Evolutionary conservation across 2,888 invertebrate genomes (phyloP), one percentile per base, ranked within the genome.

Genomic region (Ophion slaviceki): DNA sequence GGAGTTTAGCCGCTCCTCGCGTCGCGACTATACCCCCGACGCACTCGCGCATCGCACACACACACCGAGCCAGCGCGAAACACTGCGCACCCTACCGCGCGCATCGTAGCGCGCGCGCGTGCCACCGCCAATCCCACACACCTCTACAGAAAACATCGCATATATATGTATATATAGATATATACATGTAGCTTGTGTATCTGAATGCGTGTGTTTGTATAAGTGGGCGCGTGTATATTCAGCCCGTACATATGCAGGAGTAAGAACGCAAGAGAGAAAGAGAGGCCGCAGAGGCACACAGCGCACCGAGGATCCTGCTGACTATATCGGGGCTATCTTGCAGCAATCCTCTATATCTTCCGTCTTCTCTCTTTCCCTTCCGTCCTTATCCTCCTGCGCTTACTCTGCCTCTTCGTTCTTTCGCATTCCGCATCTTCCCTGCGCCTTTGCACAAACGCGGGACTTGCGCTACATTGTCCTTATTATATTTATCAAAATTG

Each of bases 1-100:
- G 47, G 67, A 80, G 80, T 80, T 77, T 85, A 76, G 85, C 85
- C 85, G 85, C 85, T 85, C 82, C 85, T 85, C 80, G 66, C 47
- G 47, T 47, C 47, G 74, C 61, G 80, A 74, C 80, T 80, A 80
- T 80, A 80, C 67, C 67, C 66, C 24, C 62, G 45, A 62, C 45
- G 72, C 66, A 68, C 76, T 67, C 82, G 76, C 70, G 70, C 75
- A 67, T 61, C 45, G 66, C 64, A 47, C 47, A 14, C 45, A 64
- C 82, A 76, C 82, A 79, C 85, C 78, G 66, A 78, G 70, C 64
- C 71, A 67, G 61, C 45, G 66, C 64, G 14, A 10, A 47, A 14
- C 47, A 40, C 40, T 40, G 47, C 47, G 47, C 47, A 47, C 11
- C 47, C 47, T 14, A 47, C 14, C 11, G 11, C 14, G 47, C 47